Percentiles rank a stretch among this genome's conserved stretches.
These are phyloP conservation scores for Pseudochirops cupreus DNA, from an alignment of 2,797 vertebrate genomes.

Conservation along the genomic window DNA sequence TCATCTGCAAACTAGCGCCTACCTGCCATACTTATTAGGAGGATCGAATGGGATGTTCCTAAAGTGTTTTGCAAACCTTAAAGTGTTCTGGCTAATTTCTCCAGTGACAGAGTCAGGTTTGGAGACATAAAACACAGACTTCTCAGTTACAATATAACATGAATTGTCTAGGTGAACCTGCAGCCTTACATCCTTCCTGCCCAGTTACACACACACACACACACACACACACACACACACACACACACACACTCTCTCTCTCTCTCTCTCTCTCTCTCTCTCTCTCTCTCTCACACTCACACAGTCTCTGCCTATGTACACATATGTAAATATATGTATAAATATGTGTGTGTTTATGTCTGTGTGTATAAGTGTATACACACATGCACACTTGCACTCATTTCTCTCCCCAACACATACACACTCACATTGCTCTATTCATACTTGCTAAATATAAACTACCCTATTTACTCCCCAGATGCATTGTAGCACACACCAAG, in stretches of 20 bases:
- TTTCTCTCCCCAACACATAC: neutral
- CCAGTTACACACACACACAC: no score
- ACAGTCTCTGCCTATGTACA: no score
- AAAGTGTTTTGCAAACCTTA: neutral
- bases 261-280: no score
- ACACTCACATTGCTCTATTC: neutral
- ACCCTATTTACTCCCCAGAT: neutral
- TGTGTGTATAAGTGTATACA: no score
- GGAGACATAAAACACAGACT: neutral
- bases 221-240: no score
- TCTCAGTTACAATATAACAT: no score
- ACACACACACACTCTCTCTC: no score
- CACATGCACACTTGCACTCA: neutral
- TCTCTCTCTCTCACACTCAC: no score
- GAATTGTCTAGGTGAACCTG: no score
- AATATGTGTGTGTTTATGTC: no score
- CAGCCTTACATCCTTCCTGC: neutral
- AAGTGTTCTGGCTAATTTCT: neutral
- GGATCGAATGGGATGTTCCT: neutral
- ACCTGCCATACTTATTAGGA: neutral
- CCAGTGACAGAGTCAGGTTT: neutral
- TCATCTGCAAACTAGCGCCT: neutral
- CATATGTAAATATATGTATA: no score
- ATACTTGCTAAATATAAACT: neutral
- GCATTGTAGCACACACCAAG: neutral